Conservation (phyloP, 2,113 vertebrate genomes). For the Carollia perspicillata region DNA sequence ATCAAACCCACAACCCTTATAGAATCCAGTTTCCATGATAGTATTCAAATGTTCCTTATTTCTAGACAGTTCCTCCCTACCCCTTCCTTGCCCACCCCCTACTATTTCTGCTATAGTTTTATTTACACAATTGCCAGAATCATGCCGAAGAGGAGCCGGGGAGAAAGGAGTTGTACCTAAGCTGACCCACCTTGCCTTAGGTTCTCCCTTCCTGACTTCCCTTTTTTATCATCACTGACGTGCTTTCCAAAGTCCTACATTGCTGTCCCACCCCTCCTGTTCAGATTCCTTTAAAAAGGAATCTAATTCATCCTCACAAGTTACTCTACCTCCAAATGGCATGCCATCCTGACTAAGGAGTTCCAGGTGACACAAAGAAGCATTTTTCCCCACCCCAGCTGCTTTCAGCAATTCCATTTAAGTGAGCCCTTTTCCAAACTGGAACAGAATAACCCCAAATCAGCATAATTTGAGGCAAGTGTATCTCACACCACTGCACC, state of each 20-base stretch:
- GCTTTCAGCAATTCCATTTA: background rate
- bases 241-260: background rate
- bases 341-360: background rate
- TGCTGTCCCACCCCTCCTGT: background rate
- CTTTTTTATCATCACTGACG: background rate
- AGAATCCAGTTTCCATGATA: conserved; percentile 3
- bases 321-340: background rate
- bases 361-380: background rate
- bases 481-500: background rate
- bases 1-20: background rate
- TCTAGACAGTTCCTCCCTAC: background rate
- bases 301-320: background rate
- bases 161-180: background rate
- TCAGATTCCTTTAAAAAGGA: background rate
- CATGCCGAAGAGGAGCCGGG: background rate
- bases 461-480: background rate
- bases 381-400: background rate
- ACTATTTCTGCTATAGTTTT: background rate
- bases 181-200: background rate
- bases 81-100: too few relatives aligned
- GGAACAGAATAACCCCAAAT: background rate
- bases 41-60: background rate
- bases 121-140: background rate
- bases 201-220: background rate
- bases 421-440: background rate